These are phyloP conservation scores for Cephalopachus bancanus DNA, from an alignment of 2,797 vertebrate genomes.

Conservation along the genomic window DNA sequence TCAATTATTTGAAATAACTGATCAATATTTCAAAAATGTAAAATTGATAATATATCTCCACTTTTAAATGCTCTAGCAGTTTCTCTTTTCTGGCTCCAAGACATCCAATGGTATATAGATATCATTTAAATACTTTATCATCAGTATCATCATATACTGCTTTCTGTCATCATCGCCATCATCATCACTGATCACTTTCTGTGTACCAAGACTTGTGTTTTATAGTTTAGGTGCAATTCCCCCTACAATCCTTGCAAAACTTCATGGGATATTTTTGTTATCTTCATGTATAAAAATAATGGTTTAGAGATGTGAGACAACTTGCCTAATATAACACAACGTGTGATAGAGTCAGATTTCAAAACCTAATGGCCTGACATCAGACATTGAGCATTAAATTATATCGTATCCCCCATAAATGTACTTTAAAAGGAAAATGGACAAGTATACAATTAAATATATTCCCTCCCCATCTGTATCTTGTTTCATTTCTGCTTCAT, in stretches of 20 bases:
- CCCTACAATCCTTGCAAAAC: background rate
- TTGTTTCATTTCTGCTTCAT: background rate
- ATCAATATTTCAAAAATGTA: background rate
- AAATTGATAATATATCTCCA: background rate
- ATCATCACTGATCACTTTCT: background rate
- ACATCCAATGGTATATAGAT: background rate
- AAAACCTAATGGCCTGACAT: background rate
- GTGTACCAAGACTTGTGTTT: background rate
- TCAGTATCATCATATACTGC: background rate
- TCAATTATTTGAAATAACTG: too few relatives aligned
- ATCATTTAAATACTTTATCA: background rate
- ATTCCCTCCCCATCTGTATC: background rate
- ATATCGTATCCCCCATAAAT: background rate
- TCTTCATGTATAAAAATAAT: background rate
- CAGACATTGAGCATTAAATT: background rate
- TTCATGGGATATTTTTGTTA: background rate
- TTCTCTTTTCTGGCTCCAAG: background rate
- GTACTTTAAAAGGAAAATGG: constrained; percentile 26
- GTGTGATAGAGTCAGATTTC: background rate
- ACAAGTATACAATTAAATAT: background rate
- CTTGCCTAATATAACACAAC: background rate
- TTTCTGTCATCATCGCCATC: background rate
- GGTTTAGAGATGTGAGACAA: background rate
- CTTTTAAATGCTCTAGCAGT: background rate
- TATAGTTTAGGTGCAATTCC: background rate